phyloP scores from a whole-genome alignment of 2,113 vertebrate species.

The Athene cunicularia region DNA sequence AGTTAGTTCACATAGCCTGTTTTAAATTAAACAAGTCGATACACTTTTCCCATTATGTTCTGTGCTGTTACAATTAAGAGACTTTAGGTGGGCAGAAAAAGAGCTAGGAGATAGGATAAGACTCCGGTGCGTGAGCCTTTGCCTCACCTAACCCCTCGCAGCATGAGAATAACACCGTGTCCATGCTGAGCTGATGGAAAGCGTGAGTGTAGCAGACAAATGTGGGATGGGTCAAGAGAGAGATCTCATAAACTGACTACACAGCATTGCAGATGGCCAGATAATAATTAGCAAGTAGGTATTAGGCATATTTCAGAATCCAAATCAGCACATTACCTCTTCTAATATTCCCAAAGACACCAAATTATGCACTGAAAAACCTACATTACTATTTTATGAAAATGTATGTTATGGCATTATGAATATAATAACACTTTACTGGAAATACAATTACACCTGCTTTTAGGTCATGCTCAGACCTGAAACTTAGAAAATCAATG shows the following conservation, averaged over 20 bases:
- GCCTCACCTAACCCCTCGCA: background rate
- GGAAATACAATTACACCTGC: background rate
- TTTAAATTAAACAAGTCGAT: slow-evolving; percentile 62
- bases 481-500: background rate
- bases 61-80: slow-evolving; percentile 16
- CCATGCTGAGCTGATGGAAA: background rate
- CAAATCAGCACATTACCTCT: background rate
- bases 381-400: background rate
- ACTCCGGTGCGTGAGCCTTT: background rate
- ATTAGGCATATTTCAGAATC: background rate
- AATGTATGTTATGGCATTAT: background rate
- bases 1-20: slow-evolving; percentile 35
- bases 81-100: slow-evolving; percentile 4
- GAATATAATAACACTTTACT: background rate
- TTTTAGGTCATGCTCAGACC: background rate
- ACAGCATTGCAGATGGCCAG: background rate
- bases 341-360: background rate
- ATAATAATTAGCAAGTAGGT: background rate
- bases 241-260: background rate
- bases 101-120: background rate
- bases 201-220: background rate
- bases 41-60: slow-evolving; percentile 30
- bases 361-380: background rate
- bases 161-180: background rate
- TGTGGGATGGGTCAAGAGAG: background rate